A percentile compares a stretch with the other conserved stretches of the same genome.
These are phyloP conservation scores for Ambastaia sidthimunki DNA, from an alignment of 2,797 vertebrate species.

Conservation along the genomic window DNA sequence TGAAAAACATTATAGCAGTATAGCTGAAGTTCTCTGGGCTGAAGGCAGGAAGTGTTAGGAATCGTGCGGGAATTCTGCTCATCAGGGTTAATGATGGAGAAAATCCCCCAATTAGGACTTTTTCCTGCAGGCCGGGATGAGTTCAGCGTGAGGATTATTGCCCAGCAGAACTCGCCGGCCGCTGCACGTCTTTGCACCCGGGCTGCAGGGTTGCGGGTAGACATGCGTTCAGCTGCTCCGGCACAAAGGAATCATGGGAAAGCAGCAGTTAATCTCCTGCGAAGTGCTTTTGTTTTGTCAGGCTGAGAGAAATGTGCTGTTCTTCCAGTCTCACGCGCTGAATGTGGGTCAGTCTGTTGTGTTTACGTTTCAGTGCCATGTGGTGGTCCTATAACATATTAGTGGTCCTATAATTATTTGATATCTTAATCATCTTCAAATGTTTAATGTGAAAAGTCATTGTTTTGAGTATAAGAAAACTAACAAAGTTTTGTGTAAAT, in stretches of 20 bases:
- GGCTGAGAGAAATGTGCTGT: conserved; percentile 22
- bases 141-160: conserved; percentile 81
- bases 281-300: conserved; percentile 46
- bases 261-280: conserved; percentile 61
- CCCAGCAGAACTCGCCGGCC: conserved; percentile 70
- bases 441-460: no score
- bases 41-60: conserved; percentile 48
- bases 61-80: conserved; percentile 69
- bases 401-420: neutral
- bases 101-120: conserved; percentile 87
- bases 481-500: no score
- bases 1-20: neutral
- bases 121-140: conserved; percentile 82
- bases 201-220: conserved; percentile 68
- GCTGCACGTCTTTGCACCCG: conserved; percentile 71
- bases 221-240: conserved; percentile 73
- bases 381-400: no score
- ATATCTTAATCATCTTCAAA: neutral
- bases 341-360: conserved; percentile 42
- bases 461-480: no score
- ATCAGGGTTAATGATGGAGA: conserved; percentile 82
- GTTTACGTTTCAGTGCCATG: conserved; percentile 5
- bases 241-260: conserved; percentile 75
- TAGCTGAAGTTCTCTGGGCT: conserved; percentile 4
- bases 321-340: conserved; percentile 28